phyloP scores from a whole-genome alignment of 1,140 invertebrate genomes.

The Drosophila varians region DNA sequence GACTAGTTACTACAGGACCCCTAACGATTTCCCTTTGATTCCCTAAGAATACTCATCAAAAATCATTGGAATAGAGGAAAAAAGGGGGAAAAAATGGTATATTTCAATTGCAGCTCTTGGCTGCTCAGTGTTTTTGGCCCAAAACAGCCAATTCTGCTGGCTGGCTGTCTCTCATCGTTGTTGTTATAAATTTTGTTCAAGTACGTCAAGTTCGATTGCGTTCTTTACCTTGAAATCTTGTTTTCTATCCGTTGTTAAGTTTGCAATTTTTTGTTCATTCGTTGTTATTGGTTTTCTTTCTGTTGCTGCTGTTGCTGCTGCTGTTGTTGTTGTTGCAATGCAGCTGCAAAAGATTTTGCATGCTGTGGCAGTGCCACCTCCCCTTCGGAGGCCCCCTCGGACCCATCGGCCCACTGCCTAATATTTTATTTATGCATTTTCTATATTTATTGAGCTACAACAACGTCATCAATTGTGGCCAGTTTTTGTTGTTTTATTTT shows the following conservation, averaged over 20 bases:
- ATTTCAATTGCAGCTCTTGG: conserved; percentile 58
- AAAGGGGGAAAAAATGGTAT: conserved; percentile 18
- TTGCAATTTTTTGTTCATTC: conserved; percentile 50
- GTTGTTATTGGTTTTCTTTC: conserved; percentile 19
- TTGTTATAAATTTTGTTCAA: conserved; percentile 77
- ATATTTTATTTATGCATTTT: conserved; percentile 77
- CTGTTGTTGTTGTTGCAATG: conserved; percentile 27
- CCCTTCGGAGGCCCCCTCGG: background rate
- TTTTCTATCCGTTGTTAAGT: conserved; percentile 79
- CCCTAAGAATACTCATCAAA: conserved; percentile 17
- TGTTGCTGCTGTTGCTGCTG: conserved; percentile 20
- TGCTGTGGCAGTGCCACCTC: conserved; percentile 38
- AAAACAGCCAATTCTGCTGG: conserved; percentile 63
- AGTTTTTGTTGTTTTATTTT: conserved; percentile 60
- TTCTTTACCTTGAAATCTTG: conserved; percentile 81
- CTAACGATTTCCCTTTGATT: conserved; percentile 4
- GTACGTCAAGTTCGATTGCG: conserved; percentile 81
- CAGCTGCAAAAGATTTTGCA: conserved; percentile 78
- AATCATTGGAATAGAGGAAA: conserved; percentile 24
- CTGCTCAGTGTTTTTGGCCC: conserved; percentile 55
- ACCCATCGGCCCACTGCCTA: conserved; percentile 41
- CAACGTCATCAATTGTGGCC: conserved; percentile 61
- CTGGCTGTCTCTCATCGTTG: conserved; percentile 37
- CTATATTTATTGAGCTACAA: conserved; percentile 68
- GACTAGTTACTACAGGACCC: conserved; percentile 1